These are phyloP conservation scores for Mixornis gularis DNA, from an alignment of 2,113 vertebrate species.

Conservation along the genomic window DNA sequence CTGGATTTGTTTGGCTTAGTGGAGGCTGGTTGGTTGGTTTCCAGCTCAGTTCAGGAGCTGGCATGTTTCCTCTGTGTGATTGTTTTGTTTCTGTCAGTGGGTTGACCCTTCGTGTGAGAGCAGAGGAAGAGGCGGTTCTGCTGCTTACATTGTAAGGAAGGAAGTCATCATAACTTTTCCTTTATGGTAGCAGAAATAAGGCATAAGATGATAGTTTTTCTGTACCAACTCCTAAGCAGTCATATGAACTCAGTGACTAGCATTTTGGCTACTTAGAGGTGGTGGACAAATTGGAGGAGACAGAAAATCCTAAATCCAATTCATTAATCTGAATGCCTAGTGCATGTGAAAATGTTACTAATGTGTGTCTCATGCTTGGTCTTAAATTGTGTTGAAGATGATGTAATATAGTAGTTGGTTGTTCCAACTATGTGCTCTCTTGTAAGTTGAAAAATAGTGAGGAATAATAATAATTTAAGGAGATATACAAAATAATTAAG, in stretches of 20 bases:
- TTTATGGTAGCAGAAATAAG: not conserved
- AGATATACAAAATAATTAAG: not conserved
- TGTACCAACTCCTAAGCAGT: not conserved
- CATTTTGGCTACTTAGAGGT: not conserved
- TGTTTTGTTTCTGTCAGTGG: slow-evolving; percentile 27
- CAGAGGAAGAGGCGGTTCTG: not conserved
- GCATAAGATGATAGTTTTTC: not conserved
- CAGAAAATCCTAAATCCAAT: not conserved
- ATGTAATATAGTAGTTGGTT: not conserved
- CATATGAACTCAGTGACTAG: not conserved
- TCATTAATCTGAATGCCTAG: not conserved
- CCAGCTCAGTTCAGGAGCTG: slow-evolving; percentile 37
- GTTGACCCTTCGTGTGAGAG: not conserved
- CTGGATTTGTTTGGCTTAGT: slow-evolving; percentile 62
- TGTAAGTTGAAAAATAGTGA: not conserved
- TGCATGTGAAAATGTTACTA: not conserved
- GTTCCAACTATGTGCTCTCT: not conserved
- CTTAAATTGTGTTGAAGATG: not conserved
- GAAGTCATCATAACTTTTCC: not conserved
- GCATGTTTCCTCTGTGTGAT: slow-evolving; percentile 1
- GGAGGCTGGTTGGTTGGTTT: slow-evolving; percentile 45
- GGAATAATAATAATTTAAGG: not conserved
- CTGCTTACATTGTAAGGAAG: not conserved
- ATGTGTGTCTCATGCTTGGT: not conserved
- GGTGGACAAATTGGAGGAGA: not conserved